Conservation (phyloP, 2,888 invertebrate genomes). For the Watsonalla binaria region DNA sequence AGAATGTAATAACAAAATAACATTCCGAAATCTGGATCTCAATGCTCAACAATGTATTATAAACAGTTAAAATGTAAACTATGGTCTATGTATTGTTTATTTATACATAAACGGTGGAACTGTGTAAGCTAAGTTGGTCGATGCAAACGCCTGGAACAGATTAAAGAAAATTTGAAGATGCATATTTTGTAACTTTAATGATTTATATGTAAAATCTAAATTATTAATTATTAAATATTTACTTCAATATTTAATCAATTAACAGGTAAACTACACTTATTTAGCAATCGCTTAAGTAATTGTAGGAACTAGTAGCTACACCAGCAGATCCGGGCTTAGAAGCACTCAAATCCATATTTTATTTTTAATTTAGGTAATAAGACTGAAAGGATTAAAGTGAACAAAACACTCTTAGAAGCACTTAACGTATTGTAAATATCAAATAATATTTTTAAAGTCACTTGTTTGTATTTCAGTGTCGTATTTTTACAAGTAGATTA, state of each 20-base stretch:
- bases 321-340: too few species aligned
- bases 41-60: slow-evolving; percentile 25
- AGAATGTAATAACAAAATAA: slow-evolving; percentile 25
- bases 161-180: too few species aligned
- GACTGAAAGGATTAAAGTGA: too few species aligned
- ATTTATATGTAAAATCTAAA: too few species aligned
- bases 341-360: too few species aligned
- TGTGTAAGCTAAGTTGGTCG: not conserved
- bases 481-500: not conserved
- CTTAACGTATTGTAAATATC: slow-evolving; percentile 9
- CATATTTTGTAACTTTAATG: too few species aligned
- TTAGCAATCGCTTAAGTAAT: too few species aligned
- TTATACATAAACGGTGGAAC: not conserved
- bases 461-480: slow-evolving; percentile 8
- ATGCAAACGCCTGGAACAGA: not conserved
- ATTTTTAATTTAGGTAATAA: too few species aligned
- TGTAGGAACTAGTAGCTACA: too few species aligned
- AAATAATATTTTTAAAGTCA: slow-evolving; percentile 7
- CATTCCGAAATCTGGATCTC: slow-evolving; percentile 41
- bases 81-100: not conserved
- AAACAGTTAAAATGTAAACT: slow-evolving; percentile 15
- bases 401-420: not conserved
- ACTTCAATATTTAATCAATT: too few species aligned
- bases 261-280: too few species aligned
- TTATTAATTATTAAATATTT: too few species aligned